Percentiles rank a stretch among this genome's conserved stretches.
Evolutionary conservation across 2,888 invertebrate species (phyloP).

Genomic region (Apamea epomidion): DNA sequence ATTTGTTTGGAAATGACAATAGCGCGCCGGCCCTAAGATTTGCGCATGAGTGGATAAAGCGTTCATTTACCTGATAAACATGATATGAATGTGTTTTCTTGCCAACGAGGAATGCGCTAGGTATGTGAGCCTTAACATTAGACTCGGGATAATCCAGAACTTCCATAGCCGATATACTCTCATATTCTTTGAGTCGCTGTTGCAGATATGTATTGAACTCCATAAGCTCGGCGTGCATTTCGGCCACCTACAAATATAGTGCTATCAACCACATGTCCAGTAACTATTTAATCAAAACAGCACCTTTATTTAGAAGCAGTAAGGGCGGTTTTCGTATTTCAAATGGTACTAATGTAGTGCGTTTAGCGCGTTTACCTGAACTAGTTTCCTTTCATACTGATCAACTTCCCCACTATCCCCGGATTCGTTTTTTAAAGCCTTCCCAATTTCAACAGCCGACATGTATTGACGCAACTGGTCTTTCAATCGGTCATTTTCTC

Average conservation of each 20-base stretch:
- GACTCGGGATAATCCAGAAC: slow-evolving; percentile 83
- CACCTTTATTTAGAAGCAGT: neutral
- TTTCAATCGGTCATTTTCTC: slow-evolving; percentile 96
- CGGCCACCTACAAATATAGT: slow-evolving; percentile 92
- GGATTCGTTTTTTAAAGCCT: slow-evolving; percentile 92
- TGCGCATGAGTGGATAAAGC: neutral
- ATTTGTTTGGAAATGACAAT: neutral
- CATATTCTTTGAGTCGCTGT: slow-evolving; percentile 91
- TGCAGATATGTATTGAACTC: slow-evolving; percentile 97
- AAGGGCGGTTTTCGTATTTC: neutral
- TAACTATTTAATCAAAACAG: neutral
- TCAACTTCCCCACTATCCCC: slow-evolving; percentile 92
- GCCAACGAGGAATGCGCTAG: slow-evolving; percentile 94
- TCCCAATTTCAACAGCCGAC: slow-evolving; percentile 96
- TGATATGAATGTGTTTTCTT: slow-evolving; percentile 94
- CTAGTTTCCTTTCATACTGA: slow-evolving; percentile 96
- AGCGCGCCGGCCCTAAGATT: neutral
- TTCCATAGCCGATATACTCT: slow-evolving; percentile 81
- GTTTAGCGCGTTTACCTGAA: slow-evolving; percentile 91
- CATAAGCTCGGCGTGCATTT: slow-evolving; percentile 98
- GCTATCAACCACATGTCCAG: neutral
- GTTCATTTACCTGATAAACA: slow-evolving; percentile 94
- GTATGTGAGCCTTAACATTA: slow-evolving; percentile 96
- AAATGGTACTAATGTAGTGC: neutral
- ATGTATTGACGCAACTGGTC: slow-evolving; percentile 96